phyloP scores from a whole-genome alignment of 2,113 vertebrate genomes.

The Numenius arquata region DNA sequence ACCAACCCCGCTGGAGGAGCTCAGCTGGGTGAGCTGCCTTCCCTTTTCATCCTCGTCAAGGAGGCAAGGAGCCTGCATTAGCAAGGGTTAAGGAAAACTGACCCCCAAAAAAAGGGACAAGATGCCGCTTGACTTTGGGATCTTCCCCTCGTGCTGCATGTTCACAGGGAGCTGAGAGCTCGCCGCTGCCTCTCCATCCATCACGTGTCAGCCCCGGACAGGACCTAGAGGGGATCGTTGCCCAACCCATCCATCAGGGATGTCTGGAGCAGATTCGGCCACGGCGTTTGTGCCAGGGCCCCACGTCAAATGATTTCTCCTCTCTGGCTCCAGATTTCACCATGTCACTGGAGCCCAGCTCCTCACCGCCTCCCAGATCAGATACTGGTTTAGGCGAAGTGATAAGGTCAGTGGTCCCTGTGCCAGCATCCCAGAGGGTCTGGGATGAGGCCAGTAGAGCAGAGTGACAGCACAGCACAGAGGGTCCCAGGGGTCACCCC shows the following conservation, averaged over 20 bases:
- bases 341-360: not conserved
- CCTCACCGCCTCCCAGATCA: not conserved
- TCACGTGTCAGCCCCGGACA: not conserved
- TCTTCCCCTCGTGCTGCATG: not conserved
- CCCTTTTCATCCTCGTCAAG: not conserved
- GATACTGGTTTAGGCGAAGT: not conserved
- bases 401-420: too few relatives aligned
- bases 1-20: not conserved
- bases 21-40: not conserved
- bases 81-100: not conserved
- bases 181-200: not conserved
- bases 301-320: not conserved
- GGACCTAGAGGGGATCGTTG: not conserved
- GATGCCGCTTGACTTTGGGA: not conserved
- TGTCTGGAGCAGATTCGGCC: not conserved
- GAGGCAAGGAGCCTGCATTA: not conserved
- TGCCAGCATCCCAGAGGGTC: fast-evolving
- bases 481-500: not conserved
- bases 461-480: fast-evolving
- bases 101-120: not conserved
- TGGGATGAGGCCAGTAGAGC: not conserved
- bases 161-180: not conserved
- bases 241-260: not conserved
- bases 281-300: not conserved
- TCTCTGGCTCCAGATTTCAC: not conserved